These are phyloP conservation scores for Aphidius gifuensis DNA, from an alignment of 1,140 invertebrate genomes.

Conservation along the genomic window DNA sequence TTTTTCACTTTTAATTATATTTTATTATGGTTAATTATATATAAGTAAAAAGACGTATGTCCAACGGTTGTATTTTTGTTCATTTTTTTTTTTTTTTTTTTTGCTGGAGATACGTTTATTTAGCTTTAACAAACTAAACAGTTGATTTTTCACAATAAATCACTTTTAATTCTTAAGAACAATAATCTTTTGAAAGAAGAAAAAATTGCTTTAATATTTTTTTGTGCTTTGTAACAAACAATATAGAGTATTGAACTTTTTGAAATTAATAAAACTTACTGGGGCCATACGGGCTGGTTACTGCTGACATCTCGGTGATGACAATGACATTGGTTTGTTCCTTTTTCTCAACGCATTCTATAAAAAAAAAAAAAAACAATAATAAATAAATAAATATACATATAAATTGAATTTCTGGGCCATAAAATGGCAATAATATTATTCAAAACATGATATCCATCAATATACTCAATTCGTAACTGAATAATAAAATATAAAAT, in stretches of 20 bases:
- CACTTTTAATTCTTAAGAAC: too few relatives aligned
- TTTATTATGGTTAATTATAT: too few relatives aligned
- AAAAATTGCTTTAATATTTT: background rate
- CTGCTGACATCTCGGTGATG: conserved; percentile 52
- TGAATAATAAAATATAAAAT: conserved; percentile 27
- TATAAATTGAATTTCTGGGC: background rate
- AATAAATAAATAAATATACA: conserved; percentile 2
- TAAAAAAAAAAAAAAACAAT: conserved; percentile 37
- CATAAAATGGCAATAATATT: too few relatives aligned
- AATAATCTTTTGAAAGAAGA: background rate
- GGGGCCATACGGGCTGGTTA: conserved; percentile 55
- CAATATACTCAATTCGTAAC: background rate
- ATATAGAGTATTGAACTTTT: too few relatives aligned
- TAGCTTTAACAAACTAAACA: too few relatives aligned
- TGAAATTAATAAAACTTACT: conserved; percentile 40
- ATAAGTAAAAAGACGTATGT: too few relatives aligned
- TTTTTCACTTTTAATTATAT: too few relatives aligned
- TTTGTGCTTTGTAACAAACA: background rate
- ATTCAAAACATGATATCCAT: too few relatives aligned
- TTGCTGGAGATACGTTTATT: too few relatives aligned
- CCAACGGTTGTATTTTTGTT: background rate
- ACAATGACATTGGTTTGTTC: conserved; percentile 9
- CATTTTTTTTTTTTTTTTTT: background rate
- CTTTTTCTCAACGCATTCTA: conserved; percentile 48
- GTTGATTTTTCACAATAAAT: too few relatives aligned